Percentiles rank a stretch among this genome's conserved stretches.
These are phyloP conservation scores for Arrhopalites spinosus DNA, from an alignment of 2,888 invertebrate species.

Conservation along the genomic window DNA sequence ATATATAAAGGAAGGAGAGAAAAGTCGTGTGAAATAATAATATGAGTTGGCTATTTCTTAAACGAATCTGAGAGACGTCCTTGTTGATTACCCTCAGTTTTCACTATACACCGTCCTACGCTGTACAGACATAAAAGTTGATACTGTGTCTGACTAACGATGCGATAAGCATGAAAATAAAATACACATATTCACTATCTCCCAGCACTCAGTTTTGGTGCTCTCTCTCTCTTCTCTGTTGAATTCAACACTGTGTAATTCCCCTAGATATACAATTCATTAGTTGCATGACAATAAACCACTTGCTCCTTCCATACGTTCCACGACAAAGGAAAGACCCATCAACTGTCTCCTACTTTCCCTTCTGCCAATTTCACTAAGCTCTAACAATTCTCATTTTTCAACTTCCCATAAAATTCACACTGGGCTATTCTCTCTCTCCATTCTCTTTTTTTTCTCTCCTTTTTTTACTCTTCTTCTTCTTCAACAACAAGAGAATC, in stretches of 20 bases:
- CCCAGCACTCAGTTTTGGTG: neutral
- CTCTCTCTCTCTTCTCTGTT: neutral
- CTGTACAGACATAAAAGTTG: slow-evolving; percentile 7
- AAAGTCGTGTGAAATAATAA: slow-evolving; percentile 20
- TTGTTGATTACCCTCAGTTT: slow-evolving; percentile 36
- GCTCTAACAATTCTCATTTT: slow-evolving; percentile 27
- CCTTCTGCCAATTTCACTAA: slow-evolving; percentile 31
- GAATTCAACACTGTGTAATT: slow-evolving; percentile 40
- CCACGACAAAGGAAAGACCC: slow-evolving; percentile 21
- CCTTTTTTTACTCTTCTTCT: neutral
- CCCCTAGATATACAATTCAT: slow-evolving; percentile 50
- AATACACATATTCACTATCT: slow-evolving; percentile 9
- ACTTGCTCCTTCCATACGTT: slow-evolving; percentile 33
- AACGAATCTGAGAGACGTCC: slow-evolving; percentile 41
- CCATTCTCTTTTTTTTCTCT: neutral
- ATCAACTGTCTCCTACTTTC: slow-evolving; percentile 20
- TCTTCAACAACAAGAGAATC: neutral
- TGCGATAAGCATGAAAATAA: slow-evolving; percentile 21
- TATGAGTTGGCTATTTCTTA: slow-evolving; percentile 41
- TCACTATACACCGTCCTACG: slow-evolving; percentile 13
- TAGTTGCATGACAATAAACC: slow-evolving; percentile 48
- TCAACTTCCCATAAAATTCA: slow-evolving; percentile 44
- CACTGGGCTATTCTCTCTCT: slow-evolving; percentile 26
- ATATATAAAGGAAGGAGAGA: neutral
- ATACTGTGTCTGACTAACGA: slow-evolving; percentile 1